Conservation (phyloP, 2,888 invertebrate genomes). For the Cerastis rubricosa region DNA sequence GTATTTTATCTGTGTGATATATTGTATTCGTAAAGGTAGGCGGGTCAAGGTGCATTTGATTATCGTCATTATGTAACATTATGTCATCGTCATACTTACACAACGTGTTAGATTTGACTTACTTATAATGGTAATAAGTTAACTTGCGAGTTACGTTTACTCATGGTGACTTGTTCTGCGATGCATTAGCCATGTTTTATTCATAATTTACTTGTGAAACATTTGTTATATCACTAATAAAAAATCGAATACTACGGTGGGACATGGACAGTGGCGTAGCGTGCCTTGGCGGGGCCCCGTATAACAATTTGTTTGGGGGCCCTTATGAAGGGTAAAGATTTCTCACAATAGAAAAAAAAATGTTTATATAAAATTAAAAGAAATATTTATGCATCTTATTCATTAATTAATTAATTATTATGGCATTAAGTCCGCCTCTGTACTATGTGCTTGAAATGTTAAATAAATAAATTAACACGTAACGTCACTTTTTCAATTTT, state of each 20-base stretch:
- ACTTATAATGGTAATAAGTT: conserved; percentile 31
- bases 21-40: conserved; percentile 42
- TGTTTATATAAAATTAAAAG: too few relatives aligned
- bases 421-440: too few relatives aligned
- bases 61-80: conserved; percentile 61
- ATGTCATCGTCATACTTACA: conserved; percentile 52
- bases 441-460: too few relatives aligned
- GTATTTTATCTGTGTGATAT: conserved; percentile 38
- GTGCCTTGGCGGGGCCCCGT: too few relatives aligned
- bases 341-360: too few relatives aligned
- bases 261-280: too few relatives aligned
- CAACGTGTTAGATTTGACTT: conserved; percentile 54
- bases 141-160: conserved; percentile 5
- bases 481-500: too few relatives aligned
- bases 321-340: too few relatives aligned
- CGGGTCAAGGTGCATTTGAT: conserved; percentile 63
- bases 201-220: conserved; percentile 7
- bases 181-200: conserved; percentile 30
- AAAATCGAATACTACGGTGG: background rate
- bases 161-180: conserved; percentile 9
- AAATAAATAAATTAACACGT: too few relatives aligned
- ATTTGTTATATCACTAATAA: conserved; percentile 12
- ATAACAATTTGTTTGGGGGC: too few relatives aligned
- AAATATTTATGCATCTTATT: too few relatives aligned
- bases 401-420: too few relatives aligned